Conservation (phyloP, 1,140 invertebrate genomes). For the Bathynomus jamesi region DNA sequence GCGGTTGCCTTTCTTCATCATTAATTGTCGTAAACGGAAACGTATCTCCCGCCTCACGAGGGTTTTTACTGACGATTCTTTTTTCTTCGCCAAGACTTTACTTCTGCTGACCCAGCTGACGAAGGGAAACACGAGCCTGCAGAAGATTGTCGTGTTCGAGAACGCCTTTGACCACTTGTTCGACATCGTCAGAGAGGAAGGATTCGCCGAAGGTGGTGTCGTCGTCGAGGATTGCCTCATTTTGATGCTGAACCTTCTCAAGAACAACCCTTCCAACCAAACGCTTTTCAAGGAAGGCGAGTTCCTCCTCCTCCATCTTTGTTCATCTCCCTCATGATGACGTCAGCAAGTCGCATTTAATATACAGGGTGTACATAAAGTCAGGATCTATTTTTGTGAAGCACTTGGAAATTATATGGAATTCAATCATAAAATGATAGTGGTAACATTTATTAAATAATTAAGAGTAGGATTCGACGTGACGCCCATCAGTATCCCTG, state of each 20-base stretch:
- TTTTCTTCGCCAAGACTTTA: slow-evolving; percentile 67
- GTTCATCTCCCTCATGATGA: too few species aligned
- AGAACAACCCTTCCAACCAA: slow-evolving; percentile 95
- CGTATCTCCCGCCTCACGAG: not conserved
- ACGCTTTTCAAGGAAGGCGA: slow-evolving; percentile 95
- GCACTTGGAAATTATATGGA: too few species aligned
- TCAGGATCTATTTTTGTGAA: too few species aligned
- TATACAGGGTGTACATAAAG: too few species aligned
- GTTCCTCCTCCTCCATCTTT: too few species aligned
- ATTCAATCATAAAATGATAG: too few species aligned
- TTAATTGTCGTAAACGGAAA: not conserved
- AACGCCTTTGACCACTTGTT: slow-evolving; percentile 95
- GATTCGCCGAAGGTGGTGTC: slow-evolving; percentile 88
- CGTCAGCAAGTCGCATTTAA: too few species aligned
- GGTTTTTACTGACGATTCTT: not conserved
- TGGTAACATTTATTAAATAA: too few species aligned
- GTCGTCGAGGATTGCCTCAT: slow-evolving; percentile 96
- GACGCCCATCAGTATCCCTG: too few species aligned
- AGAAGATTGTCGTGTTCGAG: slow-evolving; percentile 99
- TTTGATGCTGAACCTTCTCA: slow-evolving; percentile 87
- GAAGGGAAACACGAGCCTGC: slow-evolving; percentile 93
- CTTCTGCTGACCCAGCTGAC: slow-evolving; percentile 88
- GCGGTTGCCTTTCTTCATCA: not conserved
- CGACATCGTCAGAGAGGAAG: slow-evolving; percentile 86
- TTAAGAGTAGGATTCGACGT: too few species aligned